Evolutionary conservation across 1,140 invertebrate species (phyloP), one percentile per base, ranked within the genome.

Genomic region (Helicoverpa armigera): DNA sequence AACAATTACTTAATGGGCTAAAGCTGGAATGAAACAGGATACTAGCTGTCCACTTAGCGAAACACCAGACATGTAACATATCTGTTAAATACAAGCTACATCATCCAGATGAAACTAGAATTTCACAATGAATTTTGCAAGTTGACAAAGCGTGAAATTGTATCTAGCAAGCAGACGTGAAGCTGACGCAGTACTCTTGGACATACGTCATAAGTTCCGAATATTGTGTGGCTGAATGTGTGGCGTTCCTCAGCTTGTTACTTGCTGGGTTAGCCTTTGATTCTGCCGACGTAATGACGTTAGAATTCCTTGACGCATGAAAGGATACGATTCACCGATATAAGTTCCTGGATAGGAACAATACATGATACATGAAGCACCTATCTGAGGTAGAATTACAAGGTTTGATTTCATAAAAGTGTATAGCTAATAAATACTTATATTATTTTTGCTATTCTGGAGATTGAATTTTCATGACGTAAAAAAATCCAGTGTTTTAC

Each of bases 131-230:
- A 90, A 91, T 92, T 93, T 88, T 86, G 88, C 91, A 91, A 92
- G 90, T 92, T 92, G 89, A 88, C 91, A 88, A 88, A 88, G 88
- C 92, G 92, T 93, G 92, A 93, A 93, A 93, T 93, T 93, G 92
- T 93, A 89, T 90, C 92, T 89, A 88, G 87, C 90, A 88, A 88
- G 88, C 89, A 90, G 83, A 84, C 88, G 86, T 88, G 91, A 91
- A 89, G 88, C 91, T 93, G 89, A 92, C 88, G 88, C 84, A 85
- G 88, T 91, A 90, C 86, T 81, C 84, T 87, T 83, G 85, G 87
- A 92, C 88, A 91, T 88, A 86, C 85, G 86, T 91, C 91, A 92
- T 91, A 91, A 89, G 82, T 89, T 88, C 69, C 79, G 80, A 86
- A 89, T 87, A 86, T 88, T 87, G 75, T 80, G 73, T 58, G 56